phyloP scores from a whole-genome alignment of 1,140 invertebrate species.

The Trichogramma pretiosum region DNA sequence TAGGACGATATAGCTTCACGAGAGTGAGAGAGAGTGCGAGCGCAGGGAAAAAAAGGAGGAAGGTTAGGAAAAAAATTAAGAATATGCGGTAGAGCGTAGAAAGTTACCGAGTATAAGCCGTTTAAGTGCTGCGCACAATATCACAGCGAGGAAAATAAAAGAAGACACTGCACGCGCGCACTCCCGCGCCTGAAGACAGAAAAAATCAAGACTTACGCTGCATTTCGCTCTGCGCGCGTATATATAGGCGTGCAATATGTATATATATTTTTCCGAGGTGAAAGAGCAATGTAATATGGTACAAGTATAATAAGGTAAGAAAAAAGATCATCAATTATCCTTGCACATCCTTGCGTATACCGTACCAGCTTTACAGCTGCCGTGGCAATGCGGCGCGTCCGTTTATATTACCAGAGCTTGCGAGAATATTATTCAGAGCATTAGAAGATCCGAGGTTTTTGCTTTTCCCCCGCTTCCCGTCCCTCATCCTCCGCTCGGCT shows the following conservation, averaged over 20 bases:
- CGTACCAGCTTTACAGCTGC: no score
- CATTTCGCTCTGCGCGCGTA: not conserved
- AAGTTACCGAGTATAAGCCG: no score
- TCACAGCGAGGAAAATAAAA: not conserved
- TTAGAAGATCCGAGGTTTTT: constrained; percentile 1
- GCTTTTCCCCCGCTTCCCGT: constrained; percentile 17
- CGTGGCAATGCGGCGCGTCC: constrained; percentile 13
- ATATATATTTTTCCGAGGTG: no score
- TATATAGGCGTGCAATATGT: no score
- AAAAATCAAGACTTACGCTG: constrained; percentile 10
- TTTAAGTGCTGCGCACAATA: not conserved
- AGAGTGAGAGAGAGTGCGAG: not conserved
- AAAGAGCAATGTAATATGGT: constrained; percentile 30
- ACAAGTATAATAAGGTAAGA: constrained; percentile 26
- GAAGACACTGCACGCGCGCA: not conserved
- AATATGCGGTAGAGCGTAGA: no score
- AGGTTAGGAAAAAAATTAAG: no score
- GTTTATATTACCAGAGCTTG: constrained; percentile 30
- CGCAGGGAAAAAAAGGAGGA: not conserved
- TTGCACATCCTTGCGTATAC: no score
- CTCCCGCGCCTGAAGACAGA: not conserved
- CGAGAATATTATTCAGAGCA: constrained; percentile 40
- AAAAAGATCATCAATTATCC: constrained; percentile 40
- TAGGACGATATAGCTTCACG: no score
- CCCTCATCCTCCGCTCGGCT: constrained; percentile 26